Conservation (phyloP, 2,113 vertebrate species). For the Mohoua ochrocephala region DNA sequence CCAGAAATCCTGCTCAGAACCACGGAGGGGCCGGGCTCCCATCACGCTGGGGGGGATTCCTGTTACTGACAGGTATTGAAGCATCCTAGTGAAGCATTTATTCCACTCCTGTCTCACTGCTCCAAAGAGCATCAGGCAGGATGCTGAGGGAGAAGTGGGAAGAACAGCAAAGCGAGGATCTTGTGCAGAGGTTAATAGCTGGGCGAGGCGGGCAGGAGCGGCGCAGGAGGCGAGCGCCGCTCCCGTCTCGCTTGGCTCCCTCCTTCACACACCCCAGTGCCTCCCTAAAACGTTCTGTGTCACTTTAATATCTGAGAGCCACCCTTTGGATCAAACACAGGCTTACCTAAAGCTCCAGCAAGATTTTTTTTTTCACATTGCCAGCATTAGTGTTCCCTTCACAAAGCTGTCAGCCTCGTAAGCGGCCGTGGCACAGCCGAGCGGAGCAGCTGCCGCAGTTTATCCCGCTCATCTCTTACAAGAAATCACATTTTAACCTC, state of each 20-base stretch:
- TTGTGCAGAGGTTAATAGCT: neutral
- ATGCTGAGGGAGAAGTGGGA: neutral
- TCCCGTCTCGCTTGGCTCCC: neutral
- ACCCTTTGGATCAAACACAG: neutral
- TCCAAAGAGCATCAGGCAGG: neutral
- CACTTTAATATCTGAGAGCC: neutral
- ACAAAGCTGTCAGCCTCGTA: neutral
- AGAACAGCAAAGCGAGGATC: neutral
- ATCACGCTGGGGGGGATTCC: neutral
- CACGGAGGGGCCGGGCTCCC: rapidly evolving
- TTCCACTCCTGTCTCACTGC: neutral
- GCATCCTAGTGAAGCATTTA: neutral
- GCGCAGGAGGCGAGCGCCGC: neutral
- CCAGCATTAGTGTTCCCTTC: neutral
- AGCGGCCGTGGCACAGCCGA: neutral
- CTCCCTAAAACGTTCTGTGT: neutral
- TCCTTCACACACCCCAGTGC: neutral
- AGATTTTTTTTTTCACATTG: neutral
- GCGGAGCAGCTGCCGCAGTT: neutral
- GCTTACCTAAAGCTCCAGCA: neutral
- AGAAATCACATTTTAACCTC: neutral
- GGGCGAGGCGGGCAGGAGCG: neutral
- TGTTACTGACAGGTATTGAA: neutral
- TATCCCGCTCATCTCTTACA: neutral
- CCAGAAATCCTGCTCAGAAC: neutral